Percentiles rank a stretch among this genome's conserved stretches.
Evolutionary conservation across 2,888 invertebrate genomes (phyloP).

Genomic region (Drymonia ruficornis): DNA sequence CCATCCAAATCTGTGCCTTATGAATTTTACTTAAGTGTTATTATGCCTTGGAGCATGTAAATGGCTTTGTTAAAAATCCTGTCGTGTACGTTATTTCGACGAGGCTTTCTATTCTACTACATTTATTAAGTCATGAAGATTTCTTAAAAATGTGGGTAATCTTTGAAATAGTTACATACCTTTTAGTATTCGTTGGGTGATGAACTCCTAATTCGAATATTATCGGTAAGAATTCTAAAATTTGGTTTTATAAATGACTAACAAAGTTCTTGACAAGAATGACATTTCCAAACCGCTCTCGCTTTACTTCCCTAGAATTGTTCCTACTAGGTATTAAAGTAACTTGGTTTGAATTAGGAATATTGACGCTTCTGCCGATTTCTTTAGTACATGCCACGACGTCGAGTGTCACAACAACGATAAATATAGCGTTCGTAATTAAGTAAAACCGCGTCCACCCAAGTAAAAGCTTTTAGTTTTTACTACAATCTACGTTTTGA

Average conservation of each 20-base stretch:
- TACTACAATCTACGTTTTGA: conserved; percentile 41
- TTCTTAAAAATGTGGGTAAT: not conserved
- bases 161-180: not conserved
- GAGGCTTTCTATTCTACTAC: conserved; percentile 2
- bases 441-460: conserved; percentile 32
- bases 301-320: no score
- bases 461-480: conserved; percentile 52
- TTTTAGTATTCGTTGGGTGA: no score
- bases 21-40: not conserved
- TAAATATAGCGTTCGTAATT: conserved; percentile 47
- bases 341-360: not conserved
- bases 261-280: not conserved
- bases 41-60: not conserved
- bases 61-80: conserved; percentile 13
- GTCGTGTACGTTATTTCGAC: conserved; percentile 13
- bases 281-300: no score
- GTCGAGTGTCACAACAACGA: conserved; percentile 34
- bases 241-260: not conserved
- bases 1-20: not conserved
- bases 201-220: no score
- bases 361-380: conserved; percentile 9
- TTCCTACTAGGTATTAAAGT: not conserved
- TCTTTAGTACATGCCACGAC: conserved; percentile 8
- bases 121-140: not conserved
- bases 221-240: no score